phyloP scores from a whole-genome alignment of 1,140 invertebrate species.

The Pseudomyrmex concolor region DNA sequence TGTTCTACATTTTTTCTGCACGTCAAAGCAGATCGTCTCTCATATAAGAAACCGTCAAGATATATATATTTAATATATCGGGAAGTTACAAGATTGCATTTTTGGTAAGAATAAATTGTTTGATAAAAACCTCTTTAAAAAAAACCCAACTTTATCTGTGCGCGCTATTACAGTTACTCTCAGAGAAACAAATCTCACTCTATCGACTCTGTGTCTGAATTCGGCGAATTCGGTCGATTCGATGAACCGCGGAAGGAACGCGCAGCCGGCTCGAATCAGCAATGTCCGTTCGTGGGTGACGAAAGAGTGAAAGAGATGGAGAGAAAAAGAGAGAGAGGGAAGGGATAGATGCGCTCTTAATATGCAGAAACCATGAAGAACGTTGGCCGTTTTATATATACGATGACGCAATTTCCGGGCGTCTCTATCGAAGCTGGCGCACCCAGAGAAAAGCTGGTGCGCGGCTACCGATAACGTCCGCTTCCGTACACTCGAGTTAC shows the following conservation, averaged over 20 bases:
- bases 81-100: too few species aligned
- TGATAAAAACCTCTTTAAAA: neutral
- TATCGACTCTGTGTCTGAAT: slow-evolving; percentile 14
- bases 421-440: slow-evolving; percentile 74
- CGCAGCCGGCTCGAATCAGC: slow-evolving; percentile 22
- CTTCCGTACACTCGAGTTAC: slow-evolving; percentile 11
- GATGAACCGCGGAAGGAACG: slow-evolving; percentile 32
- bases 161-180: neutral
- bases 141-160: neutral
- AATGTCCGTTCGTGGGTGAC: slow-evolving; percentile 48
- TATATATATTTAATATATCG: neutral
- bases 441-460: slow-evolving; percentile 63
- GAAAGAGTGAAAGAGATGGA: neutral
- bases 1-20: neutral
- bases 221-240: slow-evolving; percentile 16
- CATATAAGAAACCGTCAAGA: neutral
- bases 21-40: too few species aligned
- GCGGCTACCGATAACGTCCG: slow-evolving; percentile 31
- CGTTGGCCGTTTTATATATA: slow-evolving; percentile 51
- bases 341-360: slow-evolving; percentile 45
- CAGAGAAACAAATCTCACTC: neutral
- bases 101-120: slow-evolving; percentile 14
- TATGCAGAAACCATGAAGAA: slow-evolving; percentile 70
- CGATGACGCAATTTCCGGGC: slow-evolving; percentile 77
- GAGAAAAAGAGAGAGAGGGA: neutral